These are phyloP conservation scores for Kudoa iwatai DNA, from an alignment of 30 jellyfish, hydroid and myxozoan genomes.

Conservation along the genomic window DNA sequence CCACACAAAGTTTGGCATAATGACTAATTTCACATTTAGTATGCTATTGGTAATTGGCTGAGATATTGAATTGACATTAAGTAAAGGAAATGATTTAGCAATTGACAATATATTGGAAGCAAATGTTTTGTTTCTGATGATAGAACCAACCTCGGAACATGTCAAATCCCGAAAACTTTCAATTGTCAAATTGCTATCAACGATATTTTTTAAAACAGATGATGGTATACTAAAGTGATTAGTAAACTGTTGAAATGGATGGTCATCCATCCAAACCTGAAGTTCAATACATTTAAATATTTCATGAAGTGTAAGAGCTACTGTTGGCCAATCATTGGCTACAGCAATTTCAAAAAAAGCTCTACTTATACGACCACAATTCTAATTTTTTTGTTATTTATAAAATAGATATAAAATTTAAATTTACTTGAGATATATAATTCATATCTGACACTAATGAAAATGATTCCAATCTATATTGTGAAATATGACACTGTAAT, in stretches of 20 bases:
- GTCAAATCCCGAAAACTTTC: too few species aligned
- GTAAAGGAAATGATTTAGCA: constrained; percentile 40
- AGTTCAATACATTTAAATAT: constrained; percentile 30
- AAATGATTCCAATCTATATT: constrained; percentile 19
- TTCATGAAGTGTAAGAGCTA: constrained; percentile 24
- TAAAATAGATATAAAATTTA: too few species aligned
- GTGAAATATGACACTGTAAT: constrained; percentile 30
- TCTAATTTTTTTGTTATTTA: too few species aligned
- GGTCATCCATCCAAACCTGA: constrained; percentile 60
- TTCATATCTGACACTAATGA: constrained; percentile 57
- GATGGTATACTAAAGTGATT: constrained; percentile 17
- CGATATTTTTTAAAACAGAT: too few species aligned
- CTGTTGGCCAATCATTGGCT: constrained; percentile 44
- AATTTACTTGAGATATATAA: constrained; percentile 41
- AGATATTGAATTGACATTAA: constrained; percentile 16
- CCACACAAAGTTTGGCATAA: constrained; percentile 57
- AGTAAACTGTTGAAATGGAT: constrained; percentile 48
- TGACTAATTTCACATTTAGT: constrained; percentile 25
- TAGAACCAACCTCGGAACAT: too few species aligned
- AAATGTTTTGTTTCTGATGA: constrained; percentile 20
- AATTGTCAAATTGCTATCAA: too few species aligned
- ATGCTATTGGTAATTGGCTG: constrained; percentile 89
- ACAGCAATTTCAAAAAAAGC: constrained; percentile 41
- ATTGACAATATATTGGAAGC: constrained; percentile 23
- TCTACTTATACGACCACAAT: constrained; percentile 32